Conservation (phyloP, 2,888 invertebrate genomes). For the Synanthedon andrenaeformis region DNA sequence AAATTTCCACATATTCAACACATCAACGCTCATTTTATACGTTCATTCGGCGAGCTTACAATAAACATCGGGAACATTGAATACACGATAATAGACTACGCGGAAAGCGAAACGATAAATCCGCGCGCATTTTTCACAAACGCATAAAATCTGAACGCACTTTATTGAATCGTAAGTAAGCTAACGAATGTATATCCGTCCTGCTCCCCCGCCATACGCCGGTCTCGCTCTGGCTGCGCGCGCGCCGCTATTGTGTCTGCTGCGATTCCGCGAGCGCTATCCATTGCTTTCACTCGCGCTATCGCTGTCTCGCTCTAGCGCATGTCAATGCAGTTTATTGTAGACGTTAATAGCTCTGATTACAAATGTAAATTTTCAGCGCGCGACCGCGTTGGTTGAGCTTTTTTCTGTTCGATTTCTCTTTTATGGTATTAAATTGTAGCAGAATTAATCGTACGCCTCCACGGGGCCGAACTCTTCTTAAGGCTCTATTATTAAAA, state of each 20-base stretch:
- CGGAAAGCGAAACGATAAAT: constrained; percentile 57
- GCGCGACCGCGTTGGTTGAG: constrained; percentile 57
- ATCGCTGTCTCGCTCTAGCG: constrained; percentile 40
- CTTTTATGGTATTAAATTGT: constrained; percentile 59
- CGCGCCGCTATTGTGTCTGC: constrained; percentile 66
- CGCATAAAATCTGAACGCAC: constrained; percentile 63
- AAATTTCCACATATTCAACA: background rate
- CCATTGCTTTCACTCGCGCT: constrained; percentile 35
- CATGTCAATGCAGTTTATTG: constrained; percentile 69
- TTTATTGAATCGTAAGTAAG: constrained; percentile 44
- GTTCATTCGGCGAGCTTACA: background rate
- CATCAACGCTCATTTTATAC: background rate
- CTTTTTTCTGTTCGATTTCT: constrained; percentile 56
- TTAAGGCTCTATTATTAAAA: background rate
- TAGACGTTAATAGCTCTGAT: constrained; percentile 66
- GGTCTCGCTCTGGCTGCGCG: constrained; percentile 43
- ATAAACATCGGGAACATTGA: background rate
- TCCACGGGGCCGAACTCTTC: background rate
- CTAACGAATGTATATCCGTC: constrained; percentile 25
- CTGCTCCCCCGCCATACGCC: constrained; percentile 27
- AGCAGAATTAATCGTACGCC: constrained; percentile 40
- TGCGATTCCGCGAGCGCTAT: constrained; percentile 36
- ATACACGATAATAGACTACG: constrained; percentile 43
- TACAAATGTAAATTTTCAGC: constrained; percentile 69
- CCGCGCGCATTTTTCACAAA: constrained; percentile 60